Conservation (phyloP, 2,888 invertebrate species). For the Troides aeacus region DNA sequence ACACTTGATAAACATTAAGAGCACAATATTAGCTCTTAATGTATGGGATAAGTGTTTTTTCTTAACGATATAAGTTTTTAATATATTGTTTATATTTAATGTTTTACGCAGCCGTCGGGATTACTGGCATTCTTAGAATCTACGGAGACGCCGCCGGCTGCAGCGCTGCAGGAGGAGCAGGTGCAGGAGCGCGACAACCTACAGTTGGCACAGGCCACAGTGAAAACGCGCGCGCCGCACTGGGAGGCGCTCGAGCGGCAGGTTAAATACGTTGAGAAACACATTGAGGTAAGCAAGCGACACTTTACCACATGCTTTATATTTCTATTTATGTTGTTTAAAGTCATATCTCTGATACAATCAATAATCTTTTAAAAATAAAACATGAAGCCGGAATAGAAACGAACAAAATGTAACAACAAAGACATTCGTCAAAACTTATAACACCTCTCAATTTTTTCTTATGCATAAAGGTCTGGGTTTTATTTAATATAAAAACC, state of each 20-base stretch:
- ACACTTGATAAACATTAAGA: no score
- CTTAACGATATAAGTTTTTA: not conserved
- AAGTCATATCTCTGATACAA: no score
- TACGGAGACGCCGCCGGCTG: constrained; percentile 88
- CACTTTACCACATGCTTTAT: not conserved
- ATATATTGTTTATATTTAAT: not conserved
- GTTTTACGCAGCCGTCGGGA: constrained; percentile 88
- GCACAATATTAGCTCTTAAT: no score
- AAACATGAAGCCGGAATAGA: no score
- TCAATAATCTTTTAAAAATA: no score
- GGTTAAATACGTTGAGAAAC: constrained; percentile 89
- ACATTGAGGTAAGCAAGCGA: constrained; percentile 82
- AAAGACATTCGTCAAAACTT: no score
- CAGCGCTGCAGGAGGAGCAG: constrained; percentile 84
- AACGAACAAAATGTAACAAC: no score
- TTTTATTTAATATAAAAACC: no score
- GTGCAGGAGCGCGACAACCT: constrained; percentile 94
- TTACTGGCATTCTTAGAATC: constrained; percentile 94
- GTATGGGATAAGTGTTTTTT: not conserved
- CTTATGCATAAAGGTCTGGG: no score
- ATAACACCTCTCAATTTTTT: no score
- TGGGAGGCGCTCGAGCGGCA: constrained; percentile 86
- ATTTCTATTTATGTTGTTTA: not conserved
- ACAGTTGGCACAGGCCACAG: constrained; percentile 92
- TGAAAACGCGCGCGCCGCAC: constrained; percentile 84